Conservation (phyloP, 2,888 invertebrate species). For the Eupeodes latifasciatus region DNA sequence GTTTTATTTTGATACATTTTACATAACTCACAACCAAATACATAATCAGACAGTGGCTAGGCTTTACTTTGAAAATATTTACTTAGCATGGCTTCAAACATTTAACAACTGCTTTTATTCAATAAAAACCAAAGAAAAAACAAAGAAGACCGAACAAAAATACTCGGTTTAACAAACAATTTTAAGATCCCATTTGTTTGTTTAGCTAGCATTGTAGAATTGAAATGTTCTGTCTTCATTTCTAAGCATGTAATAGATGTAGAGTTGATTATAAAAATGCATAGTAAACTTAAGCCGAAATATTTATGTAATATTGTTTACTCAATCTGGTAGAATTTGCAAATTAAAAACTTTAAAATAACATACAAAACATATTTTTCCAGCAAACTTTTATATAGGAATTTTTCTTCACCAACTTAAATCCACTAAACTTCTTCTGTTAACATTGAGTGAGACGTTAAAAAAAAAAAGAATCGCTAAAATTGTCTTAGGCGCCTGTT, state of each 20-base stretch:
- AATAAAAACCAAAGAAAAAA: neutral
- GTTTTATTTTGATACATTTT: slow-evolving; percentile 31
- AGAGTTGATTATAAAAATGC: slow-evolving; percentile 1
- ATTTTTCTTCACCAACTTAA: too few relatives aligned
- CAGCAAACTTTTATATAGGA: too few relatives aligned
- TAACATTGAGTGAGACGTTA: too few relatives aligned
- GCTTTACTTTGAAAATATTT: slow-evolving; percentile 3
- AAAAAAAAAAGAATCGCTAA: too few relatives aligned
- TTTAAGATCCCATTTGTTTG: slow-evolving; percentile 53
- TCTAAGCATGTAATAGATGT: slow-evolving; percentile 57
- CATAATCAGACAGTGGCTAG: slow-evolving; percentile 58
- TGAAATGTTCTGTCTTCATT: neutral
- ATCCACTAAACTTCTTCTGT: too few relatives aligned
- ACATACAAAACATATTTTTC: too few relatives aligned
- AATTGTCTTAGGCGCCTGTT: too few relatives aligned
- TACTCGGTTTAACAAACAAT: neutral
- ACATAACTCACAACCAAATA: slow-evolving; percentile 31
- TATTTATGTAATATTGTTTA: too few relatives aligned
- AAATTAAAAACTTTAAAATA: neutral
- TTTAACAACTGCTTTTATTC: slow-evolving; percentile 3
- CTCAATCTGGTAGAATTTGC: neutral
- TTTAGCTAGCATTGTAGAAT: slow-evolving; percentile 2
- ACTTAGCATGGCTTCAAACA: slow-evolving; percentile 65
- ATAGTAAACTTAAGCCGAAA: neutral
- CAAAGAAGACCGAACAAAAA: neutral